These are phyloP conservation scores for Catocala sponsa DNA, from an alignment of 2,888 invertebrate species.

Conservation along the genomic window DNA sequence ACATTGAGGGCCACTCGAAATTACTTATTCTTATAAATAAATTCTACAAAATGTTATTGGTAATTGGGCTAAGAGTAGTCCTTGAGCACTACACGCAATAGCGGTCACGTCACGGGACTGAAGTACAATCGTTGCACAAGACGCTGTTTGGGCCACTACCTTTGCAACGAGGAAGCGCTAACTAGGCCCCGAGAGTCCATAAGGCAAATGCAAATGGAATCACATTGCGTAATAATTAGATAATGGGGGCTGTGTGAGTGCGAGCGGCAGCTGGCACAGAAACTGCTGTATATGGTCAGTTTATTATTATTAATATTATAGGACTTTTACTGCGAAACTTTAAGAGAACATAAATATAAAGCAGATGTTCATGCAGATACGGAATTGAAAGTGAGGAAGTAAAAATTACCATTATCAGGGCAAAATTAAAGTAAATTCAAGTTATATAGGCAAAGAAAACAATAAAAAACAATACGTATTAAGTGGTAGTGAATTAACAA, in stretches of 20 bases:
- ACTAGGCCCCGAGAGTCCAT: slow-evolving; percentile 64
- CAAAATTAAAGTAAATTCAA: slow-evolving; percentile 26
- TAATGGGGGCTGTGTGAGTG: slow-evolving; percentile 61
- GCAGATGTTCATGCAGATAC: slow-evolving; percentile 39
- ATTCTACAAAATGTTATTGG: background rate
- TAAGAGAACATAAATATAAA: slow-evolving; percentile 30
- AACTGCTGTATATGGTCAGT: slow-evolving; percentile 54
- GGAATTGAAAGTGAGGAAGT: slow-evolving; percentile 43
- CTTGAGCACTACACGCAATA: slow-evolving; percentile 39
- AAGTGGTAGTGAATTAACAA: slow-evolving; percentile 60
- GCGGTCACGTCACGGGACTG: slow-evolving; percentile 50
- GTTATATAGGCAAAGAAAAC: slow-evolving; percentile 36
- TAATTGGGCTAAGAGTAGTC: slow-evolving; percentile 12
- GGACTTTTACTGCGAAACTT: slow-evolving; percentile 70
- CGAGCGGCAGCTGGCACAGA: slow-evolving; percentile 53
- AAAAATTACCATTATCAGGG: slow-evolving; percentile 14
- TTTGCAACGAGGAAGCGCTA: slow-evolving; percentile 64
- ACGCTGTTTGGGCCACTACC: slow-evolving; percentile 49
- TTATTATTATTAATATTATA: slow-evolving; percentile 57
- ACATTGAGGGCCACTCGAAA: background rate
- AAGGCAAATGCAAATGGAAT: slow-evolving; percentile 67
- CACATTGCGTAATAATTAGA: slow-evolving; percentile 74
- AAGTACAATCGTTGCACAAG: slow-evolving; percentile 67
- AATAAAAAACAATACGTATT: slow-evolving; percentile 45
- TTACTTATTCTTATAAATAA: background rate